Conservation (phyloP, 2,113 vertebrate species). For the Cavia porcellus region DNA sequence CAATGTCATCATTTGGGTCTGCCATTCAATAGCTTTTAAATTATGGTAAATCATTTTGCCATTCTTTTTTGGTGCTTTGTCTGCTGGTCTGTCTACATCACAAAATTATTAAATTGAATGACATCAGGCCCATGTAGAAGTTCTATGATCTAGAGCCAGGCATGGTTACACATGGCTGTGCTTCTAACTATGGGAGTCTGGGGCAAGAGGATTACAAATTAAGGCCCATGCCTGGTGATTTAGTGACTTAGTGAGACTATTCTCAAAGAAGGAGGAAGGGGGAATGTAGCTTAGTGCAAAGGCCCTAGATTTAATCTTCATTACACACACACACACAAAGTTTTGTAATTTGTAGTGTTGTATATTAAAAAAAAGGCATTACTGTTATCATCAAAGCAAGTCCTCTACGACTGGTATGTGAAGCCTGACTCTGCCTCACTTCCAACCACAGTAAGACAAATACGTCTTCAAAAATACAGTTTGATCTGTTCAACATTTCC, state of each 20-base stretch:
- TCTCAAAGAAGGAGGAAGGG: background rate
- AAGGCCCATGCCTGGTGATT: background rate
- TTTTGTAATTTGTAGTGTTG: constrained; percentile 6
- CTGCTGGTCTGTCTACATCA: constrained; percentile 1
- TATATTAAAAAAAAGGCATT: constrained; percentile 26
- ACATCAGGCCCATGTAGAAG: constrained; percentile 26
- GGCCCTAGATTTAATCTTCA: background rate
- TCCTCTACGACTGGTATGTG: background rate
- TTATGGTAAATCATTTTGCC: constrained; percentile 18
- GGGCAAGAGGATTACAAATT: background rate
- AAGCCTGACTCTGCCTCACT: background rate
- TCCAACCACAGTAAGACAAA: background rate
- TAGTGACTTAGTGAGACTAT: background rate
- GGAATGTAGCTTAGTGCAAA: background rate
- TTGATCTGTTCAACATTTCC: background rate
- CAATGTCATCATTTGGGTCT: background rate
- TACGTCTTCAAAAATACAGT: background rate
- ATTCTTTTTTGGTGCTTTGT: background rate
- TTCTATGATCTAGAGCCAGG: background rate
- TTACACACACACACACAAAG: background rate
- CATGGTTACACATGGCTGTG: background rate
- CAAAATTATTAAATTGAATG: constrained; percentile 48
- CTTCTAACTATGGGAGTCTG: background rate
- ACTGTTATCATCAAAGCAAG: background rate
- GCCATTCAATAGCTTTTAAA: constrained; percentile 30